Evolutionary conservation across 2,797 vertebrate genomes (phyloP).

Genomic region (Alauda arvensis): DNA sequence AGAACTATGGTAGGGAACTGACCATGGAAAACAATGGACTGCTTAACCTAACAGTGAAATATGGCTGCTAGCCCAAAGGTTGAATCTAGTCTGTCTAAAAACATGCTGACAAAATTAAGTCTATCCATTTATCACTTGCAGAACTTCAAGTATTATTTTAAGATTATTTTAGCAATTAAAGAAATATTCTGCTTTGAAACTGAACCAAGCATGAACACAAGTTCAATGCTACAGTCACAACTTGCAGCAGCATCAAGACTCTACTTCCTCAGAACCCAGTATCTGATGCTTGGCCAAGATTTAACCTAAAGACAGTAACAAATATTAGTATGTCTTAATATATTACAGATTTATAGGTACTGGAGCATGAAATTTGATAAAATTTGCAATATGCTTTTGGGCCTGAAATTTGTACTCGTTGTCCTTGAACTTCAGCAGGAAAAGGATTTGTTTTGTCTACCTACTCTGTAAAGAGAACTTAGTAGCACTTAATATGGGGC

Average conservation of each 20-base stretch:
- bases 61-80: neutral
- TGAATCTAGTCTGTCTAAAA: neutral
- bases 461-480: too few relatives aligned
- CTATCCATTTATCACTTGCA: neutral
- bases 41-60: rapidly evolving
- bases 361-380: neutral
- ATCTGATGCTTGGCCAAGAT: neutral
- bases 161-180: neutral
- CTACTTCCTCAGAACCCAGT: neutral
- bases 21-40: neutral
- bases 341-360: neutral
- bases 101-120: neutral
- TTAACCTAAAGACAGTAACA: neutral
- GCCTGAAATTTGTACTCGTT: neutral
- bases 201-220: neutral
- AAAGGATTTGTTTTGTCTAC: too few relatives aligned
- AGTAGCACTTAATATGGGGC: too few relatives aligned
- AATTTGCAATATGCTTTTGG: neutral
- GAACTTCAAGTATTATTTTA: neutral
- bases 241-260: neutral
- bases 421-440: too few relatives aligned
- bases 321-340: neutral
- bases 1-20: neutral
- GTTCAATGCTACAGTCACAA: neutral
- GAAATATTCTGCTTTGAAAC: neutral